Base-by-base conservation (phyloP, 2,113 vertebrate species). In the Bos indicus region DNA sequence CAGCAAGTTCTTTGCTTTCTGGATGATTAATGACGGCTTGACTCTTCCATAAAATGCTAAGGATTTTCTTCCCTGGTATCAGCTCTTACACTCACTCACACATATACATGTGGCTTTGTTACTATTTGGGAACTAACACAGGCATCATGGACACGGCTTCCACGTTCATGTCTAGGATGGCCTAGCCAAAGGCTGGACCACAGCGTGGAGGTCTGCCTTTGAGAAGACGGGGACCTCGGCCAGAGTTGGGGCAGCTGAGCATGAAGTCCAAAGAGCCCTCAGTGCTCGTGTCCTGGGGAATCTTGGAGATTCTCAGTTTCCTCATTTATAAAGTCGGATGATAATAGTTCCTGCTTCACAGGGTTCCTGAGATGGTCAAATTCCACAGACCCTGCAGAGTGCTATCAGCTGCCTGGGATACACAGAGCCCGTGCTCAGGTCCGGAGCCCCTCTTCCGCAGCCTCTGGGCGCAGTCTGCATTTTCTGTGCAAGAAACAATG, bases 401-500 rank as follows among this genome's bases (percentile, higher is more conserved):
- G 15, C 0, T 28, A 0, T 12, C 59, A 6, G 14, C 21, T 19
- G 5, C 26, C 26, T 1, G 25, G 52, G n/a, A 14, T 59, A 62
- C 60, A 33, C 25, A 19, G 0, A 0, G 33, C 0, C 0, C 1
- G 0, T 6, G 6, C 59, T n/a, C 54, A 19, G 90, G 56, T 7
- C 36, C 30, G 13, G 62, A 56, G 46, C 46, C 28, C 0, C 2
- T 16, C 14, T 1, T 9, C 74, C 0, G 1, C 43, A 13, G 33
- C 16, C 33, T 90, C 56, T 12, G 43, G 25, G 54, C 2, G 2
- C 6, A 19, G 12, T 13, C 67, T 74, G 26, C 7, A 9, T 43
- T 48, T 6, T 36, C 25, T 80, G 74, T 30, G 15, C 19, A n/a
- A 57, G 56, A 80, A 57, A 51, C 30, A 26, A 2, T 2, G 40